Conservation (phyloP, 2,888 invertebrate species). For the Drosophila testacea region DNA sequence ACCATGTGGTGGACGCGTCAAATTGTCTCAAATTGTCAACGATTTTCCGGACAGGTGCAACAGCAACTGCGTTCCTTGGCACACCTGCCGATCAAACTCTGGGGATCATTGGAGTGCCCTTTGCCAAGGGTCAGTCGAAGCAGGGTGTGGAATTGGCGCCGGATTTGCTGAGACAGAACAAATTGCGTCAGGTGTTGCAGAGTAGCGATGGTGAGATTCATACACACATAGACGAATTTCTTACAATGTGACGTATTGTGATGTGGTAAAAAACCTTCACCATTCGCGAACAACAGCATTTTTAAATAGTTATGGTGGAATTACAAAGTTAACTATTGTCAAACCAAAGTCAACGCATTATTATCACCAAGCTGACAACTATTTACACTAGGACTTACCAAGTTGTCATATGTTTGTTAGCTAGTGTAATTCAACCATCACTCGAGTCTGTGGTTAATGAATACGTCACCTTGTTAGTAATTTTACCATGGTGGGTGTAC, state of each 20-base stretch:
- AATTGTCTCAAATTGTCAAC: slow-evolving; percentile 34
- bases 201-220: slow-evolving; percentile 87
- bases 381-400: too few relatives aligned
- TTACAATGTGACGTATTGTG: background rate
- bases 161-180: slow-evolving; percentile 88
- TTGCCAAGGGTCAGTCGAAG: slow-evolving; percentile 90
- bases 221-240: background rate
- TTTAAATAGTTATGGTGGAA: too few relatives aligned
- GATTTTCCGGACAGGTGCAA: slow-evolving; percentile 3
- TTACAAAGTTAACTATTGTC: too few relatives aligned
- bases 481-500: too few relatives aligned
- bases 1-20: slow-evolving; percentile 60
- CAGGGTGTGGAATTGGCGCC: slow-evolving; percentile 91
- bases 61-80: slow-evolving; percentile 13
- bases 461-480: too few relatives aligned
- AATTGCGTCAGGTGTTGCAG: slow-evolving; percentile 87
- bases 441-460: too few relatives aligned
- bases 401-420: too few relatives aligned
- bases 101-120: slow-evolving; percentile 93
- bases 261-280: too few relatives aligned
- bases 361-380: too few relatives aligned
- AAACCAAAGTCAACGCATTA: too few relatives aligned
- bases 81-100: slow-evolving; percentile 79
- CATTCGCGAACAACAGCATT: too few relatives aligned
- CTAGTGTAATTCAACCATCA: too few relatives aligned